A percentile compares a stretch with the other conserved stretches of the same genome.
Evolutionary conservation across 2,888 invertebrate genomes (phyloP).

Genomic region (Danaus chrysippus): DNA sequence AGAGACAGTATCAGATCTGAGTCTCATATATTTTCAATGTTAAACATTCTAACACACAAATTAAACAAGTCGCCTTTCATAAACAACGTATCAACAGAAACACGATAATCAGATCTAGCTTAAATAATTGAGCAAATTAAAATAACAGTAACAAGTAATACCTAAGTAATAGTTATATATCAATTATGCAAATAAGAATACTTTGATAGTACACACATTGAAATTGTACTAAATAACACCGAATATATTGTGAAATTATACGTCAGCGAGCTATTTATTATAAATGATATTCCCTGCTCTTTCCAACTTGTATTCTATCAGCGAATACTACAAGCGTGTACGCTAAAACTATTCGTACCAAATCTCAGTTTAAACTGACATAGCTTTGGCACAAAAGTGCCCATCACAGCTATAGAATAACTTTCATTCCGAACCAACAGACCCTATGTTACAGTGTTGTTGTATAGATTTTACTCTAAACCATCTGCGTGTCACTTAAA

Average conservation of each 20-base stretch:
- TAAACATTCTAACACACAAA: neutral
- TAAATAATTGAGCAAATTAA: slow-evolving; percentile 77
- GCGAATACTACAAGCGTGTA: slow-evolving; percentile 43
- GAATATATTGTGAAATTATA: too few relatives aligned
- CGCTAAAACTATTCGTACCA: slow-evolving; percentile 41
- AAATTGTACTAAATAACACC: slow-evolving; percentile 65
- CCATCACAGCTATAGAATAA: slow-evolving; percentile 77
- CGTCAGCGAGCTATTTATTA: slow-evolving; percentile 34
- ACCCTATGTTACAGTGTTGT: slow-evolving; percentile 54
- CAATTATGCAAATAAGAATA: slow-evolving; percentile 52
- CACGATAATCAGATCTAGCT: slow-evolving; percentile 61
- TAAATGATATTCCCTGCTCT: slow-evolving; percentile 33
- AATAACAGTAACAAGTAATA: slow-evolving; percentile 73
- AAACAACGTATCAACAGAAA: slow-evolving; percentile 45
- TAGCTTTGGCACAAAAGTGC: slow-evolving; percentile 72
- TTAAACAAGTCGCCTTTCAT: slow-evolving; percentile 12
- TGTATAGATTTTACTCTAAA: slow-evolving; percentile 65
- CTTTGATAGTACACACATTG: slow-evolving; percentile 47
- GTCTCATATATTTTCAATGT: neutral
- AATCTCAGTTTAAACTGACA: slow-evolving; percentile 46
- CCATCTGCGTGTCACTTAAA: slow-evolving; percentile 73
- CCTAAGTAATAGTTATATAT: slow-evolving; percentile 63
- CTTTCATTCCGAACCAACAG: slow-evolving; percentile 58
- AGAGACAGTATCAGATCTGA: neutral
- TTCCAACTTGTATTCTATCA: slow-evolving; percentile 19